Percentiles rank a stretch among this genome's conserved stretches.
Evolutionary conservation across 2,888 invertebrate species (phyloP).

Genomic region (Protophormia terraenovae): DNA sequence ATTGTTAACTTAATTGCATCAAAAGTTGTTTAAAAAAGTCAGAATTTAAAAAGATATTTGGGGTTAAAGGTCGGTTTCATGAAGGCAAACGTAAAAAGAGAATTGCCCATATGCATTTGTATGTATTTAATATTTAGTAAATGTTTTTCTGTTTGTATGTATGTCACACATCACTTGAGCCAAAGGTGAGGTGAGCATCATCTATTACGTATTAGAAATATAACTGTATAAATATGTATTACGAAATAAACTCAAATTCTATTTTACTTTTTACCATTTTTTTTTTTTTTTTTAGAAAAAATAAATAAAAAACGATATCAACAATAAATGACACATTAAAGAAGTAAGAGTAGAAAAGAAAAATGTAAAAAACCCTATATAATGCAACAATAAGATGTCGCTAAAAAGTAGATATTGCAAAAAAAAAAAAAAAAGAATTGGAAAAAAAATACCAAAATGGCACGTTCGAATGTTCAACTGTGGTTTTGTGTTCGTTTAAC

Average conservation of each 20-base stretch:
- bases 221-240: neutral
- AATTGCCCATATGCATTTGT: neutral
- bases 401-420: constrained; percentile 14
- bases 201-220: neutral
- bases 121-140: neutral
- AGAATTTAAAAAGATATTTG: no score
- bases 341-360: neutral
- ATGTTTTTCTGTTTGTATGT: neutral
- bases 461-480: constrained; percentile 42
- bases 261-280: neutral
- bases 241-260: neutral
- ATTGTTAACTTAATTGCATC: no score
- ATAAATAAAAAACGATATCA: neutral
- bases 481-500: constrained; percentile 1
- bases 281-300: neutral
- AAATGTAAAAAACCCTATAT: neutral
- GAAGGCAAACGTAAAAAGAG: no score
- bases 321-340: neutral
- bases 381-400: constrained; percentile 8
- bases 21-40: no score
- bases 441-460: constrained; percentile 21
- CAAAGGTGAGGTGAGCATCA: constrained; percentile 12
- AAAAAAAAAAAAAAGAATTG: neutral
- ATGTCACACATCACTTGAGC: constrained; percentile 39
- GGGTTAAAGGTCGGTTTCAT: no score